Evolutionary conservation across 92 coral and sea anemone species (phyloP), one percentile per base, ranked within the genome.

Genomic region (Palythoa grandis): DNA sequence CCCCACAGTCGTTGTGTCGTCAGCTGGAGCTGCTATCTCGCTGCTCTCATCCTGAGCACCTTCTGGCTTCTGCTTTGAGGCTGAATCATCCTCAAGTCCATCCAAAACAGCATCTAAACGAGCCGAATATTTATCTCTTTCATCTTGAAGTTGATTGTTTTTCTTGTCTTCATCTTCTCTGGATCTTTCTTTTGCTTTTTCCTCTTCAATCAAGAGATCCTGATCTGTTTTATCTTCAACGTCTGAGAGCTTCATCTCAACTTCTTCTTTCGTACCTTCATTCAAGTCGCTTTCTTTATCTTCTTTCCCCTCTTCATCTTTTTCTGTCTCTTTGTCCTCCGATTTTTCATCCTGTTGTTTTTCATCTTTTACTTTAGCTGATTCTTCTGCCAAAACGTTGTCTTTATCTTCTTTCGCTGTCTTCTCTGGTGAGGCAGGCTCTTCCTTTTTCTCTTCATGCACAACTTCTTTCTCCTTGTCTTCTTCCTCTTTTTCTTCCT

Each of bases 81-180:
- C 83, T 7, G 83, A 38, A 43, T 78, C 72, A 22, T 66, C 74
- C 40, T 80, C 85, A 56, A 80, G 56, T 35, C 65, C 74, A 22
- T 79, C 84, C n/a, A 96, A 80, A 20, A 96, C 95, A 50, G 92
- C 92, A 85, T 96, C 98, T 37, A 96, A 88, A 60, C 98, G 95
- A 23, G 98, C 70, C 12, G 98, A 96, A 50, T 96, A 96, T 69
- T 94, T 96, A 86, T 96, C 98, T 16, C 82, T 43, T 43, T 80
- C 74, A 43, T 80, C 74, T 66, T 85, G 58, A 2, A 48, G 20
- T 60, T 89, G 52, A 22, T 23, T 61, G 14, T 86, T 78, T 39
- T 60, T 87, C 15, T 52, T 76, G 56, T 82, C 83, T 16, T 25
- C 90, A 14, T 72, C 86, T 67, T 72, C 73, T 35, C 19, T 24